These are phyloP conservation scores for Heliconius ismenius DNA, from an alignment of 2,888 invertebrate genomes.

Conservation along the genomic window DNA sequence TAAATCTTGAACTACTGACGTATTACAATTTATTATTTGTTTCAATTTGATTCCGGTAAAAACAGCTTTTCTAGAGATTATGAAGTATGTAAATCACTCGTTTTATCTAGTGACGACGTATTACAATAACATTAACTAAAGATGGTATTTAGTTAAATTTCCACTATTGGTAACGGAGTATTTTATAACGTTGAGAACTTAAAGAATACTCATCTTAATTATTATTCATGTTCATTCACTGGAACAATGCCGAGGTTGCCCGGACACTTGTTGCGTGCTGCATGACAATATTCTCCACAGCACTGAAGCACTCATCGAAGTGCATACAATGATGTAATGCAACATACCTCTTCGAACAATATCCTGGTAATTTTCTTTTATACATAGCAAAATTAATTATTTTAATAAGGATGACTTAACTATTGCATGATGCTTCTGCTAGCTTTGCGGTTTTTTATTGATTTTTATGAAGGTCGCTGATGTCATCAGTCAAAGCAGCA, in stretches of 20 bases:
- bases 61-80: no score
- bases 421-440: slow-evolving; percentile 41
- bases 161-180: slow-evolving; percentile 16
- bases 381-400: slow-evolving; percentile 45
- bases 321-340: slow-evolving; percentile 45
- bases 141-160: neutral
- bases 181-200: slow-evolving; percentile 43
- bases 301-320: slow-evolving; percentile 37
- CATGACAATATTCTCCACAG: slow-evolving; percentile 52
- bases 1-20: no score
- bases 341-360: slow-evolving; percentile 37
- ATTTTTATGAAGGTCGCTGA: slow-evolving; percentile 51
- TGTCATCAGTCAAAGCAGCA: slow-evolving; percentile 48
- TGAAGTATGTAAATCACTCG: no score
- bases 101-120: neutral
- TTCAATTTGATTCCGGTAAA: no score
- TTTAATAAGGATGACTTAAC: slow-evolving; percentile 49
- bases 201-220: slow-evolving; percentile 55
- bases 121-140: neutral
- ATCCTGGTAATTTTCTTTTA: slow-evolving; percentile 46
- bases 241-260: slow-evolving; percentile 60
- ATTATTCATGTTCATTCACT: slow-evolving; percentile 58
- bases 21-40: no score
- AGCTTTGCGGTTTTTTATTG: slow-evolving; percentile 48
- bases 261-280: slow-evolving; percentile 55